These are phyloP conservation scores for Tringa solitaria DNA, from an alignment of 2,113 vertebrate species.

Conservation along the genomic window DNA sequence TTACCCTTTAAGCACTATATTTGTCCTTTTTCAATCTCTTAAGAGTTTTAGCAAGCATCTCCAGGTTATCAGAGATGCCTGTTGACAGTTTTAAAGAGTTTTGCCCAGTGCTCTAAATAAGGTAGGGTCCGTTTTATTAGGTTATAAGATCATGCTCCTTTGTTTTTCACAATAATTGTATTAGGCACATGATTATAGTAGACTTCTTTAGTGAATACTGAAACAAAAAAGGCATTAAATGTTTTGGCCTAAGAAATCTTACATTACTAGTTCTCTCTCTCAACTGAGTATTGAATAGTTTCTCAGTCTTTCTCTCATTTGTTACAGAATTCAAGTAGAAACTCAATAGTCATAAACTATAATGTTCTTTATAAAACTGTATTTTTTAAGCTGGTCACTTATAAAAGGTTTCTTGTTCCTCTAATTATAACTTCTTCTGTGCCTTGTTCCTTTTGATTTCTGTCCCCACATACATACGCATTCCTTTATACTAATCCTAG, in stretches of 20 bases:
- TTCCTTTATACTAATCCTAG: conserved; percentile 28
- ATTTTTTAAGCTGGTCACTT: neutral
- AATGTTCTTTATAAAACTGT: neutral
- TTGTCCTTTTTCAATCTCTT: neutral
- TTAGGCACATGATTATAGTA: neutral
- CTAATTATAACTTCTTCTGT: neutral
- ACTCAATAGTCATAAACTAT: neutral
- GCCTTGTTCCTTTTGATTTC: conserved; percentile 15
- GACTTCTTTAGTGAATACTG: neutral
- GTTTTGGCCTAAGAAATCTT: neutral
- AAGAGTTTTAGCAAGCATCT: neutral
- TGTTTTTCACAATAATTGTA: neutral
- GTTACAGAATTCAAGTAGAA: neutral
- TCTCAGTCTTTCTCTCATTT: neutral
- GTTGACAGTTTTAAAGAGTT: neutral
- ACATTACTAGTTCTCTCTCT: neutral
- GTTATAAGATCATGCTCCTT: neutral
- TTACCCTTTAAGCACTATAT: neutral
- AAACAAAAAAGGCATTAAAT: neutral
- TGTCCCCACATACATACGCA: neutral
- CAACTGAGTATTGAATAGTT: neutral
- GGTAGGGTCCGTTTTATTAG: neutral
- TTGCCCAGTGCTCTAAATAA: neutral
- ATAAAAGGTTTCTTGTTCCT: neutral
- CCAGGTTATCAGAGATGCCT: neutral